Base-by-base conservation (phyloP, 1,140 invertebrate species). In the Eueides isabella region DNA sequence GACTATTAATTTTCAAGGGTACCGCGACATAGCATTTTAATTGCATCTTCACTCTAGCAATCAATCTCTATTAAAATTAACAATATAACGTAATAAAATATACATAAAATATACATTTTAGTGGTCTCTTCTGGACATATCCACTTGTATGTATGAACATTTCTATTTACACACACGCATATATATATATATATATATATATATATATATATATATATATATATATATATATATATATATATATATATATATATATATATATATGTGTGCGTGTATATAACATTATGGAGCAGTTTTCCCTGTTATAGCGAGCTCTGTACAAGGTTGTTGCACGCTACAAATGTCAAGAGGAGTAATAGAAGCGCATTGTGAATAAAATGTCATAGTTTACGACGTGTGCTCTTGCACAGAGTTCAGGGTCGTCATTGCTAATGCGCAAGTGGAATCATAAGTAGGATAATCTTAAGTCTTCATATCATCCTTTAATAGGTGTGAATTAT, bases 361-460 rank as follows among this genome's bases (percentile, higher is more conserved):
- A 66, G 82, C 66, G 85, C 84, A 86, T 80, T 87, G 84, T 86
- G 86, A 84, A 78, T 91, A 90, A 90, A 90, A 88, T 90, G 88
- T 89, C 84, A 85, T 78, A 88, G 81, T 91, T 89, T 87, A 90
- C 83, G 81, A 84, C 78, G 80, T 83, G 80, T 85, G 86, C 82
- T 81, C 84, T 78, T 81, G 82, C 84, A 82, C 83, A 73, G 79
- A 78, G 86, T 89, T 91, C 87, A 89, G 71, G 86, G 85, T 81
- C 85, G 71, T 35, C 33, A 35, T 72, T 74, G 67, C 75, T 72
- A 78, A 71, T 76, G 68, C 62, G 80, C 65, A 66, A 78, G 80
- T 82, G 78, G 81, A 79, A 55, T 55, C 48, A 55, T 23, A 7
- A 26, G 41, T 48, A 11, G 48, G 23, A 23, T 23, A 19, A 55